Percentiles rank a stretch among this genome's conserved stretches.
Evolutionary conservation across 2,888 invertebrate genomes (phyloP).

Genomic region (Dryobota labecula): DNA sequence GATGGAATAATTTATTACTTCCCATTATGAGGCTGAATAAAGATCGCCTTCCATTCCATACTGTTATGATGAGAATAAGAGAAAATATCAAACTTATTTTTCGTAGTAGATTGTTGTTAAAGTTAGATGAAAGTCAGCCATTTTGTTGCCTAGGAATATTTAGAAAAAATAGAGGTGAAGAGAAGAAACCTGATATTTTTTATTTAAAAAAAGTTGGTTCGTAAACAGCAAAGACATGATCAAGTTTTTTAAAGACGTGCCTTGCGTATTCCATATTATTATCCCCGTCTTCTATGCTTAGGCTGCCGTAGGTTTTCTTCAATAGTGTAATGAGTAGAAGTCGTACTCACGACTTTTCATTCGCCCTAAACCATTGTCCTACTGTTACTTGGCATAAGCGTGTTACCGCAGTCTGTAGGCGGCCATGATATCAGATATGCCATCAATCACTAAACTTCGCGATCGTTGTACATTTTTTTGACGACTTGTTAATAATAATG

Average conservation of each 20-base stretch:
- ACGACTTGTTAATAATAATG: too few relatives aligned
- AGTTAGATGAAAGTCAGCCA: conserved; percentile 33
- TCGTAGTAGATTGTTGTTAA: conserved; percentile 25
- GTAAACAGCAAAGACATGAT: neutral
- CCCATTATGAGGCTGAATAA: conserved; percentile 42
- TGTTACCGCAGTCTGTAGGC: neutral
- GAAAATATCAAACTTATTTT: conserved; percentile 38
- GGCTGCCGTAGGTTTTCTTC: neutral
- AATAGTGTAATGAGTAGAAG: neutral
- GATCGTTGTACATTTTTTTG: too few relatives aligned
- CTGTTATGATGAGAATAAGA: conserved; percentile 26
- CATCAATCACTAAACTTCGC: neutral
- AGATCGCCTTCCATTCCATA: conserved; percentile 23
- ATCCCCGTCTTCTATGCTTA: neutral
- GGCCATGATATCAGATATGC: neutral
- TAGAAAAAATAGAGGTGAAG: conserved; percentile 14
- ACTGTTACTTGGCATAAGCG: neutral
- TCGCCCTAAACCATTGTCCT: neutral
- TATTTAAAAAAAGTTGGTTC: neutral
- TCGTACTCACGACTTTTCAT: neutral
- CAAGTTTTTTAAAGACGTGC: neutral
- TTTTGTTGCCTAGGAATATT: conserved; percentile 15
- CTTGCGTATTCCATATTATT: neutral
- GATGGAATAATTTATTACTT: conserved; percentile 62
- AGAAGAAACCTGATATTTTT: conserved; percentile 11